Conservation (phyloP, 2,888 invertebrate species). For the Drosophila affinis region DNA sequence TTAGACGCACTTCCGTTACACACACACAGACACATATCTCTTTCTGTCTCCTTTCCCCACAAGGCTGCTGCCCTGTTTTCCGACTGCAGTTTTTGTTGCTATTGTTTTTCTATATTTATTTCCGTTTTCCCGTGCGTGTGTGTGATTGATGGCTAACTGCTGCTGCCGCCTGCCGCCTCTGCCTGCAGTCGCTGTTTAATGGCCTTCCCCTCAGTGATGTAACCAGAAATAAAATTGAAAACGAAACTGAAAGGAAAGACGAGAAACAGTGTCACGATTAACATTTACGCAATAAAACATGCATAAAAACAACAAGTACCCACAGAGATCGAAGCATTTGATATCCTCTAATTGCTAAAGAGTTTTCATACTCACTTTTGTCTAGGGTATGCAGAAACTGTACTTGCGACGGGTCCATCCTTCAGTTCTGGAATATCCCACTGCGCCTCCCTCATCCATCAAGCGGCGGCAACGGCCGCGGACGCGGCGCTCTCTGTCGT, state of each 20-base stretch:
- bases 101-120: conserved; percentile 61
- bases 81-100: not conserved
- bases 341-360: not conserved
- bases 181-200: conserved; percentile 41
- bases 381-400: not conserved
- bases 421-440: conserved; percentile 1
- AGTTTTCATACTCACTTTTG: too few species aligned
- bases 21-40: not conserved
- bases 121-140: conserved; percentile 59
- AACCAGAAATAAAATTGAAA: conserved; percentile 46
- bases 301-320: conserved; percentile 58
- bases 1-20: conserved; percentile 75
- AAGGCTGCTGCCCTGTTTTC: too few species aligned
- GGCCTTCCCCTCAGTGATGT: conserved; percentile 62
- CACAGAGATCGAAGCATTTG: conserved; percentile 12
- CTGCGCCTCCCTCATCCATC: not conserved
- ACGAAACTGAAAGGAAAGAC: conserved; percentile 9
- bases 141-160: conserved; percentile 73
- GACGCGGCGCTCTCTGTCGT: conserved; percentile 4
- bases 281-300: conserved; percentile 43
- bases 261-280: conserved; percentile 56
- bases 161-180: conserved; percentile 19
- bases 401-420: not conserved
- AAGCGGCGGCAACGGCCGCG: not conserved
- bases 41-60: not conserved